Evolutionary conservation across 2,888 invertebrate genomes (phyloP).

Genomic region (Lamellibrachia satsuma): DNA sequence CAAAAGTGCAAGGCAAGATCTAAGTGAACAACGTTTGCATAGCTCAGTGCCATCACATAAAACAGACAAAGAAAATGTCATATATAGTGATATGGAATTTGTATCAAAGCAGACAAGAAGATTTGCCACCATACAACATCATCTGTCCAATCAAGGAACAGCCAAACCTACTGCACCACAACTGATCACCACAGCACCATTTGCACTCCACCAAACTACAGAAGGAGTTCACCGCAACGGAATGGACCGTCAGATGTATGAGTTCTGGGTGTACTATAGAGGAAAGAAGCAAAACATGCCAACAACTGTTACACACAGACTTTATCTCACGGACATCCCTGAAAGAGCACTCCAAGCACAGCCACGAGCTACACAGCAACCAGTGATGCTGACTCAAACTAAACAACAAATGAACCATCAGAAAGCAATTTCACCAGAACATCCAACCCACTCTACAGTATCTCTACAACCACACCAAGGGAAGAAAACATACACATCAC

Average conservation of each 20-base stretch:
- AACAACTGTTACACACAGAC: background rate
- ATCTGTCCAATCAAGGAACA: background rate
- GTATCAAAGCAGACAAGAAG: background rate
- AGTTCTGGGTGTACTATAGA: conserved; percentile 2
- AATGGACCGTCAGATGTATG: background rate
- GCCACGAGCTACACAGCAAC: background rate
- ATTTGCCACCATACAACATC: background rate
- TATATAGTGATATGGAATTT: background rate
- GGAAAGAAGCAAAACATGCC: background rate
- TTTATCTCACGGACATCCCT: background rate
- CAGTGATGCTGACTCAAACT: background rate
- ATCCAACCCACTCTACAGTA: background rate
- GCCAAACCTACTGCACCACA: background rate
- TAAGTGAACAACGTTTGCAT: background rate
- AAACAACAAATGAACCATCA: background rate
- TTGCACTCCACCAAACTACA: background rate
- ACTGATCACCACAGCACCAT: background rate
- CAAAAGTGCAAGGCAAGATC: background rate
- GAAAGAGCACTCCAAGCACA: background rate
- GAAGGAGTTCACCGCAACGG: background rate
- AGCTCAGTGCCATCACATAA: background rate
- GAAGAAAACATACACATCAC: background rate
- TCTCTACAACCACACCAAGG: background rate
- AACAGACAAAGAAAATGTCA: background rate
- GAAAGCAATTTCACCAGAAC: background rate